These are phyloP conservation scores for Cossypha heuglini DNA, from an alignment of 2,797 vertebrate species.

Conservation along the genomic window DNA sequence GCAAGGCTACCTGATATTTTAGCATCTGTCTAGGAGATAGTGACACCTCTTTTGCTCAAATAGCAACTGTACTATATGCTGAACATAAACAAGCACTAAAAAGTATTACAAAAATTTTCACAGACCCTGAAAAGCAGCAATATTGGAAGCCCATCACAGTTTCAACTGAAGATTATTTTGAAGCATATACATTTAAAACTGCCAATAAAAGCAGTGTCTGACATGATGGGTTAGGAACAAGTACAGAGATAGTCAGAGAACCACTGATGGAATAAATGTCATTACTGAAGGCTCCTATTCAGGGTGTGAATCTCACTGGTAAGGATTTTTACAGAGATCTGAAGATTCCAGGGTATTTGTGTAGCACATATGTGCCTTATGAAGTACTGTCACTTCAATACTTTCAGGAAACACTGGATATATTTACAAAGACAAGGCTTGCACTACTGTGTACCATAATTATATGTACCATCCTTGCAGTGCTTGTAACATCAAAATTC, in stretches of 20 bases:
- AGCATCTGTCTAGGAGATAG: neutral
- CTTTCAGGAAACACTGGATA: neutral
- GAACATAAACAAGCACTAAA: neutral
- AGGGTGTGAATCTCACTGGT: neutral
- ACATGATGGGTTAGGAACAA: neutral
- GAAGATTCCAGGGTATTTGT: neutral
- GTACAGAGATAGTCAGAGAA: neutral
- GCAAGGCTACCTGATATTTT: neutral
- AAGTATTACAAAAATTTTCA: neutral
- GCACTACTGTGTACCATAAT: rapidly evolving
- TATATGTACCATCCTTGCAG: neutral
- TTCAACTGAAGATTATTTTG: neutral
- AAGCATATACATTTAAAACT: neutral
- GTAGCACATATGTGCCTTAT: neutral
- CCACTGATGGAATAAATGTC: neutral
- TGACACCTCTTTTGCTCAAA: neutral
- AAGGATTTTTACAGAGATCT: neutral
- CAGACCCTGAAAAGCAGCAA: neutral
- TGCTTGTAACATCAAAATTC: neutral
- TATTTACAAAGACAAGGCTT: neutral
- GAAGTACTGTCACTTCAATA: neutral
- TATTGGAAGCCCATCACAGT: neutral
- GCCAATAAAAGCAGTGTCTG: neutral
- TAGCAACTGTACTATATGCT: neutral
- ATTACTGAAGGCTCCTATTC: neutral